Conservation (phyloP, 2,888 invertebrate species). For the Cosmopolites sordidus region DNA sequence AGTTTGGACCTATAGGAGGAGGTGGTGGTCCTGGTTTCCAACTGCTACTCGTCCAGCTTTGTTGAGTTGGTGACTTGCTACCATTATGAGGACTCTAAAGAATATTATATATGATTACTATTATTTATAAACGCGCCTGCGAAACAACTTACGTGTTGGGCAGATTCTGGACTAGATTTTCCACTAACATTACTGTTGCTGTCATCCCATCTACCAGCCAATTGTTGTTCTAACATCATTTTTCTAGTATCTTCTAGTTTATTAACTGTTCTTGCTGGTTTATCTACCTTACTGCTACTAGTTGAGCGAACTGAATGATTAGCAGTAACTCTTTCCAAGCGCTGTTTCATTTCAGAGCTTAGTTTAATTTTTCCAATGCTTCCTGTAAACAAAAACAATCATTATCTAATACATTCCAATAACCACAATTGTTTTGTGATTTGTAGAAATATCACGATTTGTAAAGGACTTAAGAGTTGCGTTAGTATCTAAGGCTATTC, state of each 20-base stretch:
- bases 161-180: constrained; percentile 43
- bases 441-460: too few relatives aligned
- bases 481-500: too few relatives aligned
- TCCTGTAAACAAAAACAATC: constrained; percentile 14
- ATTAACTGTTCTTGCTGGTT: constrained; percentile 65
- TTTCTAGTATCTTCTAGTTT: constrained; percentile 84
- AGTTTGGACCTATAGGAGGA: constrained; percentile 56
- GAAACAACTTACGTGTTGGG: constrained; percentile 34
- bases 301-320: constrained; percentile 80
- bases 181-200: constrained; percentile 48
- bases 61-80: constrained; percentile 44
- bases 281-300: constrained; percentile 62
- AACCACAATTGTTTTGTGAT: too few relatives aligned
- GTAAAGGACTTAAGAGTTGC: too few relatives aligned
- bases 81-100: constrained; percentile 37
- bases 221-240: constrained; percentile 78
- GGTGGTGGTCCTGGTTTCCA: constrained; percentile 57
- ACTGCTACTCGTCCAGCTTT: constrained; percentile 46
- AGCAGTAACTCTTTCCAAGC: constrained; percentile 83
- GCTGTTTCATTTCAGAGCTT: constrained; percentile 87
- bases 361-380: constrained; percentile 87
- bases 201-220: constrained; percentile 63
- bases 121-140: too few relatives aligned
- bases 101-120: too few relatives aligned
- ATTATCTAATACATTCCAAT: too few relatives aligned